Evolutionary conservation across 1,140 invertebrate species (phyloP).

Genomic region (Anagrus nilaparvatae): DNA sequence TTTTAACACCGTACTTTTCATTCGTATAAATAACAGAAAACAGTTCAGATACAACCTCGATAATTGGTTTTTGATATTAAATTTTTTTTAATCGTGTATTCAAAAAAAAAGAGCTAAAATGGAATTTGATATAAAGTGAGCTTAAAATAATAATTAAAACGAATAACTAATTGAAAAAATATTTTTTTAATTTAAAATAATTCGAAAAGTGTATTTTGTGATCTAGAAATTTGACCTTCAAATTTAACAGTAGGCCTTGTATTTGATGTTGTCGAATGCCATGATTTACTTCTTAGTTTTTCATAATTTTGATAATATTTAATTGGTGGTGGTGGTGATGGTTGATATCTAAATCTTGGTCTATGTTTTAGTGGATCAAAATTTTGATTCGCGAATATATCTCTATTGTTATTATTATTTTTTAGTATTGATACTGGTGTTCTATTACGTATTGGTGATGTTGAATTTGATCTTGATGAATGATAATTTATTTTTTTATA

Average conservation of each 20-base stretch:
- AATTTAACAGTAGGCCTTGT: slow-evolving; percentile 61
- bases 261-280: slow-evolving; percentile 42
- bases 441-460: slow-evolving; percentile 25
- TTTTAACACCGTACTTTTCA: no score
- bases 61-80: no score
- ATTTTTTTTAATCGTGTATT: no score
- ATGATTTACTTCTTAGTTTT: slow-evolving; percentile 34
- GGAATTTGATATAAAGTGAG: no score
- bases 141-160: no score
- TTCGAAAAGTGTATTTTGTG: no score
- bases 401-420: slow-evolving; percentile 23
- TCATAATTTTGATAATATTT: no score
- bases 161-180: no score
- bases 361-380: slow-evolving; percentile 66
- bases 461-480: slow-evolving; percentile 17
- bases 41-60: no score
- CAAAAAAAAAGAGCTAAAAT: no score
- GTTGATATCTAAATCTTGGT: slow-evolving; percentile 67
- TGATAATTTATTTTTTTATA: slow-evolving; percentile 15
- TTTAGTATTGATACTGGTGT: slow-evolving; percentile 52
- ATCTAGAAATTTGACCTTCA: slow-evolving; percentile 51
- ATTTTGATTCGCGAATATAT: slow-evolving; percentile 54
- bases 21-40: no score
- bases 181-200: no score
- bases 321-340: slow-evolving; percentile 36